Percentiles rank a stretch among this genome's conserved stretches.
Conservation (phyloP, 2,888 invertebrate species). For the Rhodophaea formosa region DNA sequence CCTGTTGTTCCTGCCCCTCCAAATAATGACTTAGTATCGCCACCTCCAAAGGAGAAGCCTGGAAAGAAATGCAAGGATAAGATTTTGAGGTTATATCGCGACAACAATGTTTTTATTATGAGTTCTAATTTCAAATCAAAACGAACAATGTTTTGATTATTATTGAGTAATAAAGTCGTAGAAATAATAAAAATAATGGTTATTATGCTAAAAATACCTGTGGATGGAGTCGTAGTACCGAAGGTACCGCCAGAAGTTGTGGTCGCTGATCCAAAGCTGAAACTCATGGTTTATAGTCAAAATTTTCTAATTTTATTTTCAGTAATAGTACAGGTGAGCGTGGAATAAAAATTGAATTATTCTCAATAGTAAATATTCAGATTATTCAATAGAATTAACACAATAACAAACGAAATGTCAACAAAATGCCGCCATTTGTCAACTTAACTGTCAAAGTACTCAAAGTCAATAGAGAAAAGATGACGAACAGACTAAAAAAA, state of each 20-base stretch:
- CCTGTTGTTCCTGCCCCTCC: conserved; percentile 48
- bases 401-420: conserved; percentile 6
- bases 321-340: background rate
- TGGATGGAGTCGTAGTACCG: conserved; percentile 56
- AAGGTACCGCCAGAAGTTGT: conserved; percentile 60
- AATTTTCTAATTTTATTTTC: background rate
- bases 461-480: background rate
- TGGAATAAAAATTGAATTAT: background rate
- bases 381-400: background rate
- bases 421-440: conserved; percentile 15
- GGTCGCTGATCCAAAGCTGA: conserved; percentile 52
- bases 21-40: conserved; percentile 65
- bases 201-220: conserved; percentile 43
- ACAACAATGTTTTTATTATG: background rate
- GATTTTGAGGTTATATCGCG: conserved; percentile 22
- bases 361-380: background rate
- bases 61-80: conserved; percentile 26
- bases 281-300: conserved; percentile 52
- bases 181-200: background rate
- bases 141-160: background rate
- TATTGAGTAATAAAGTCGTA: background rate
- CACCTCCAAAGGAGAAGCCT: conserved; percentile 65
- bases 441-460: background rate
- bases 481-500: background rate
- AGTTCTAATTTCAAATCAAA: background rate